Evolutionary conservation across 2,888 invertebrate genomes (phyloP).

Genomic region (Barypeithes pellucidus): DNA sequence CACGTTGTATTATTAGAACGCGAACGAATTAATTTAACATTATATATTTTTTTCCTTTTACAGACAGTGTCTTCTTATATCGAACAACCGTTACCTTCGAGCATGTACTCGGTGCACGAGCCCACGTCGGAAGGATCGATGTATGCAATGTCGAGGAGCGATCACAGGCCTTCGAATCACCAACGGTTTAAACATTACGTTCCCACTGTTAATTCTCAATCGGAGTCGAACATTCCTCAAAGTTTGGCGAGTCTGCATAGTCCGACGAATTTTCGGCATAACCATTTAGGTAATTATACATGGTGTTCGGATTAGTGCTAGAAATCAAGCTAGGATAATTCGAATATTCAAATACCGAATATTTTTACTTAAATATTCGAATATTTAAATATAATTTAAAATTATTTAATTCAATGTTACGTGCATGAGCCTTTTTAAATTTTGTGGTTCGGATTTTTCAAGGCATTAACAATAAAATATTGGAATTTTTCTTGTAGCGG

Average conservation of each 20-base stretch:
- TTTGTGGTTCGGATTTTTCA: no score
- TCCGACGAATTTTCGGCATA: slow-evolving; percentile 67
- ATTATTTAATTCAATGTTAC: no score
- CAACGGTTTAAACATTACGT: slow-evolving; percentile 62
- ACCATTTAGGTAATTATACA: slow-evolving; percentile 63
- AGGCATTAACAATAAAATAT: no score
- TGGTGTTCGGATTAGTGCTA: no score
- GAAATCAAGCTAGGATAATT: no score
- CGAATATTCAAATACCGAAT: no score
- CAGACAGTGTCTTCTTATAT: slow-evolving; percentile 65
- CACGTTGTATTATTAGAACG: no score
- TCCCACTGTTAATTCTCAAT: slow-evolving; percentile 67
- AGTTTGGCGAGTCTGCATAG: slow-evolving; percentile 65
- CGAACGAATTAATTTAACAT: no score
- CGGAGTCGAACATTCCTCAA: slow-evolving; percentile 70
- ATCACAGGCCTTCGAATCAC: slow-evolving; percentile 60
- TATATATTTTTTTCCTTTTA: slow-evolving; percentile 31
- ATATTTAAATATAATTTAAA: no score
- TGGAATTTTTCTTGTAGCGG: slow-evolving; percentile 53
- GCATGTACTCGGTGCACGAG: slow-evolving; percentile 70
- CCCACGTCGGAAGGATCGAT: slow-evolving; percentile 62
- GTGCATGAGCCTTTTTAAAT: no score
- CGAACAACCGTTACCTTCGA: slow-evolving; percentile 71
- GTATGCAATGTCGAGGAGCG: slow-evolving; percentile 64
- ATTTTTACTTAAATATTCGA: no score